Percentiles rank a stretch among this genome's conserved stretches.
Conservation (phyloP, 2,888 invertebrate genomes). For the Fabriciana adippe region DNA sequence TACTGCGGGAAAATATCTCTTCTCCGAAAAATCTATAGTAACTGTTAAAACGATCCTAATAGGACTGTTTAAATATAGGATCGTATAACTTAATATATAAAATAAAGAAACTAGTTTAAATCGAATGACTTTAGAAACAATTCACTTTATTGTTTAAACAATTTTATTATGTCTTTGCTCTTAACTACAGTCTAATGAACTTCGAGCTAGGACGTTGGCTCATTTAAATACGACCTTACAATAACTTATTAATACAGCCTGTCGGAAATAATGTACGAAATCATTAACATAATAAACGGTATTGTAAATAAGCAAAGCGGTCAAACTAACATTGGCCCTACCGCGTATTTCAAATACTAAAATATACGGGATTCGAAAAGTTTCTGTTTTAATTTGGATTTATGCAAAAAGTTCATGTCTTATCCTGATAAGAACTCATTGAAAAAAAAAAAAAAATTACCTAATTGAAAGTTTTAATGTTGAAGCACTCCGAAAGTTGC, state of each 20-base stretch:
- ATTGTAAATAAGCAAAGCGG: slow-evolving; percentile 36
- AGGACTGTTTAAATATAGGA: no score
- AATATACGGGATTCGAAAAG: not conserved
- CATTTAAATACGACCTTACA: slow-evolving; percentile 56
- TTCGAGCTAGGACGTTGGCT: slow-evolving; percentile 38
- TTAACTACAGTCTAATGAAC: slow-evolving; percentile 34
- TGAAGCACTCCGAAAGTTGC: no score
- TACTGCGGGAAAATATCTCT: no score
- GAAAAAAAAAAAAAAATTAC: no score
- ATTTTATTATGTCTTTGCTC: not conserved
- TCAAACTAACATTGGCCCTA: slow-evolving; percentile 28
- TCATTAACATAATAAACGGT: slow-evolving; percentile 47
- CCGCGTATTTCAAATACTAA: slow-evolving; percentile 21
- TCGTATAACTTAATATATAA: no score
- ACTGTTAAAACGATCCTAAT: no score
- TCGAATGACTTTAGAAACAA: no score
- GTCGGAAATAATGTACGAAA: slow-evolving; percentile 47
- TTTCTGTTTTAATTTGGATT: no score
- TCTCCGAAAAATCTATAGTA: no score
- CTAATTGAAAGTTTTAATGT: no score
- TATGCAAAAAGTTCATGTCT: not conserved
- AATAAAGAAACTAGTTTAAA: no score
- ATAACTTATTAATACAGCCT: slow-evolving; percentile 45
- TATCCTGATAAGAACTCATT: not conserved
- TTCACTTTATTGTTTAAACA: not conserved